Base-by-base conservation (phyloP, 2,113 vertebrate species). In the Cryptomyrus ogoouensis region DNA sequence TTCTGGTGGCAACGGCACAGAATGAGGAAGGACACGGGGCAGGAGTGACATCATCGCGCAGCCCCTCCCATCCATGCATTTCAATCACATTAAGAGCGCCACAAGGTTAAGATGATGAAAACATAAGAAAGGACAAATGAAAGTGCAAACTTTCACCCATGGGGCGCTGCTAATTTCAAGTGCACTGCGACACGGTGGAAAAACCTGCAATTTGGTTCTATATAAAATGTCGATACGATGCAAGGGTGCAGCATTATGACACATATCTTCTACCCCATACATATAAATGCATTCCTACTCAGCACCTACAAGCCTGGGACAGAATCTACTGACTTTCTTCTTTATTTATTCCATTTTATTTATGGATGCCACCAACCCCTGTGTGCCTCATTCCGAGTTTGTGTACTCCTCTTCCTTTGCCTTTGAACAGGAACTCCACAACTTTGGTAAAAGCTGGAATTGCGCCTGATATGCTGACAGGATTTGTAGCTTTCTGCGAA, bases 61-160 rank as follows among this genome's bases (percentile, higher is more conserved):
- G 53, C 80, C 88, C 93, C 88, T 89, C 39, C 52, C 89, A 91
- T 77, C 70, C 39, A 87, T 46, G 90, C 88, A 90, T 93, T 94
- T 92, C 91, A 94, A 92, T 94, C 89, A 91, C 90, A 91, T 91
- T 91, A 93, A 91, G 90, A 86, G 24, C 35, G 50, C 83, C 83
- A 44, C 47, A 24, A 24, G 39, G 91, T 86, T 58, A 91, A 90
- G 88, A 88, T 90, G 86, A 86, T 46, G 21, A 84, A 92, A 93
- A 92, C 88, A 92, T 89, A 89, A 46, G 66, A 91, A 93, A 91
- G 91, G 90, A 92, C 94, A 91, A 92, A 92, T 92, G 53, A 88
- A 93, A 91, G 88, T 90, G 90, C 74, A 87, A 91, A 90, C 91
- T 93, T 94, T 94, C 91, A 93, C 93, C 89, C 83, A 31, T 31